phyloP scores from a whole-genome alignment of 2,113 vertebrate genomes.

The Serilophus lunatus region DNA sequence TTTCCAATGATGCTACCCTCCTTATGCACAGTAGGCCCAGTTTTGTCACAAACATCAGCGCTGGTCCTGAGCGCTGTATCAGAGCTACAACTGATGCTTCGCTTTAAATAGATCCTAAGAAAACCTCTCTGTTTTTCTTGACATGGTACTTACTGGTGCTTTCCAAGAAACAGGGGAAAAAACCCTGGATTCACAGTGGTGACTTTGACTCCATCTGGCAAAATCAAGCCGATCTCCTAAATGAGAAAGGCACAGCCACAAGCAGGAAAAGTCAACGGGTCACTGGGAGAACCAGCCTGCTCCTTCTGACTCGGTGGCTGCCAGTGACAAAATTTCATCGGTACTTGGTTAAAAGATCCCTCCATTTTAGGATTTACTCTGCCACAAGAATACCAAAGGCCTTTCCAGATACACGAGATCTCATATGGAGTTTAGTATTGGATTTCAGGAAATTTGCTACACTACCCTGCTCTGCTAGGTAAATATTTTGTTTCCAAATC shows the following conservation, averaged over 20 bases:
- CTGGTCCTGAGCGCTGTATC: constrained; percentile 15
- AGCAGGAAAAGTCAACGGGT: constrained; percentile 23
- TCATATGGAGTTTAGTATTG: not conserved
- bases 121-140: constrained; percentile 75
- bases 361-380: not conserved
- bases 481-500: constrained; percentile 17
- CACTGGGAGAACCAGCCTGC: not conserved
- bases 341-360: not conserved
- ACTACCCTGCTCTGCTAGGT: not conserved
- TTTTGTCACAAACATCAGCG: constrained; percentile 19
- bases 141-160: constrained; percentile 68
- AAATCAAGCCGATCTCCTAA: constrained; percentile 23
- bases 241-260: constrained; percentile 1
- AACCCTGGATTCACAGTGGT: constrained; percentile 46
- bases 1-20: not conserved
- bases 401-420: not conserved
- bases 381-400: not conserved
- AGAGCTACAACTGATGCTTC: constrained; percentile 38
- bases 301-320: not conserved
- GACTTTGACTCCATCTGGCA: constrained; percentile 64
- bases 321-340: not conserved
- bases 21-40: not conserved
- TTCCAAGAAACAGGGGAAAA: constrained; percentile 75
- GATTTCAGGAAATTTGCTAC: constrained; percentile 6
- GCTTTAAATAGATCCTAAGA: constrained; percentile 70